phyloP scores from a whole-genome alignment of 2,888 invertebrate genomes.

The Selenia dentaria region DNA sequence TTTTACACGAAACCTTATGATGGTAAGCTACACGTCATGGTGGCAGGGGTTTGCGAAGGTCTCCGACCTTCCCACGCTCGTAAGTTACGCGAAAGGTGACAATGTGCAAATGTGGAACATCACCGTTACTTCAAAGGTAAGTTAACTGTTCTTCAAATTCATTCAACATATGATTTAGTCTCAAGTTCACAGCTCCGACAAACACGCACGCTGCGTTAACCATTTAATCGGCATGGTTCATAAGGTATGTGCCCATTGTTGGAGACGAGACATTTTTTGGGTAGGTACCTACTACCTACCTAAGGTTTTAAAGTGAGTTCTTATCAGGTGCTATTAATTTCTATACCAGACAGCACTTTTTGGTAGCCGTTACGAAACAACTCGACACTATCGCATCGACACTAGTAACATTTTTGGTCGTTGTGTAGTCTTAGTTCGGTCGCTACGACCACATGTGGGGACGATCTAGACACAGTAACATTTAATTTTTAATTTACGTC shows the following conservation, averaged over 20 bases:
- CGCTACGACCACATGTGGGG: too few species aligned
- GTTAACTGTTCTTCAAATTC: constrained; percentile 47
- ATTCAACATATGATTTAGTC: constrained; percentile 52
- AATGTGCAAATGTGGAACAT: constrained; percentile 47
- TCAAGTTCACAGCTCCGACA: constrained; percentile 53
- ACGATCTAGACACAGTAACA: too few species aligned
- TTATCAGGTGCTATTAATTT: too few species aligned
- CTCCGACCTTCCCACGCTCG: constrained; percentile 49
- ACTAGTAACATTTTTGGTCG: too few species aligned
- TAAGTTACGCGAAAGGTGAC: constrained; percentile 29
- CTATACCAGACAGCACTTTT: too few species aligned
- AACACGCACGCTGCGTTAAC: constrained; percentile 46
- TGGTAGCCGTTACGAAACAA: too few species aligned
- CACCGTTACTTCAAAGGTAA: constrained; percentile 51
- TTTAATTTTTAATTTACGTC: too few species aligned
- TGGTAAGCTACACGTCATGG: neutral
- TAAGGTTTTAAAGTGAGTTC: too few species aligned
- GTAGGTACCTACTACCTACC: too few species aligned
- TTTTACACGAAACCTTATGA: constrained; percentile 32
- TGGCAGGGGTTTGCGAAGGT: constrained; percentile 1
- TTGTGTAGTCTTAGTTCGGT: too few species aligned
- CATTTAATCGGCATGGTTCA: constrained; percentile 39
- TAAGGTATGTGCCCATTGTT: constrained; percentile 24
- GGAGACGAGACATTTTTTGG: constrained; percentile 12
- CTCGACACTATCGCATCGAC: too few species aligned